Evolutionary conservation across 2,888 invertebrate genomes (phyloP), one percentile per base, ranked within the genome.

Genomic region (Charanyca ferruginea): DNA sequence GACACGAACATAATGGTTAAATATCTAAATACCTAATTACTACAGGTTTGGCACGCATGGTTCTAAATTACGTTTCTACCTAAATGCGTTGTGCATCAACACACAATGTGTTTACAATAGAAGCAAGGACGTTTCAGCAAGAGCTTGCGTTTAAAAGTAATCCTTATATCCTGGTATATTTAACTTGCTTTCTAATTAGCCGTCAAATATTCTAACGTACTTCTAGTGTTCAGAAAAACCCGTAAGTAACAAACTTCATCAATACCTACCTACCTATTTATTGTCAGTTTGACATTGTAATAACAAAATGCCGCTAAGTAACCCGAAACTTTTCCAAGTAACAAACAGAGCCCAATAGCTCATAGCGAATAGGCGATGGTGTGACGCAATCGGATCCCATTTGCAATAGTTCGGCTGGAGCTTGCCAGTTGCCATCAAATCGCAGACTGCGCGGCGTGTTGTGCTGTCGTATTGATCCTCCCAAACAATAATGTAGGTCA

Each of bases 381-480:
- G 62, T 66, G 63, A 68, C 77, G 77, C 52, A 66, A 69, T 60
- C 23, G 13, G 41, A 44, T 61, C 42, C 18, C 25, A 58, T 73
- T 67, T 58, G 60, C 53, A 54, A 64, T 49, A 62, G 65, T 60
- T 51, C 8, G 49, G 60, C 57, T 41, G 44, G 45, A 52, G 49
- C 18, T 60, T 67, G 49, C 38, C 52, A 73, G 45, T 47, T 41
- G 42, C 70, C 49, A 60, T 54, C 54, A 65, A 32, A 57, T 68
- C 75, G 51, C 65, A 80, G 80, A 80, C 80, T 41, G 75, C 72
- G 62, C 63, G 78, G 78, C 78, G 62, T 54, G 48, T 63, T 49
- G 45, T 57, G 23, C 59, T 65, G 80, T 79, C 80, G n/a, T n/a
- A n/a, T n/a, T n/a, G 78, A 79, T 78, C 60, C 64, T 62, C 22